Evolutionary conservation across 2,113 vertebrate genomes (phyloP), one percentile per base, ranked within the genome.

Genomic region (Phaethornis superciliosus): DNA sequence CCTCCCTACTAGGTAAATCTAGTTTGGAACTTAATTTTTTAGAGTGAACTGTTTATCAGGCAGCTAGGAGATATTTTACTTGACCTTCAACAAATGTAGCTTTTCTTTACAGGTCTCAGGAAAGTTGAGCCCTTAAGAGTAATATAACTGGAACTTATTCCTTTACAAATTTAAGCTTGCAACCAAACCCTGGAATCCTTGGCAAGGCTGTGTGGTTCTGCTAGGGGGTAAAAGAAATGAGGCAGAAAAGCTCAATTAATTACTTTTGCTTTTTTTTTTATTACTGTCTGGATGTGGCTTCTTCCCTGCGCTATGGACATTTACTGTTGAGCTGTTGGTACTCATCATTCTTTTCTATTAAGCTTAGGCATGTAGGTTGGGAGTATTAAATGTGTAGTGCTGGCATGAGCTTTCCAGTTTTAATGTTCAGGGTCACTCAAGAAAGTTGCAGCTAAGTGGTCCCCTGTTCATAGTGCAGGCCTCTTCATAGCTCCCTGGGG

Each of bases 401-500:
- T 64, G 62, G 23, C 46, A 49, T 5, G 23, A 52, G 30, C 85
- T 58, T 71, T 60, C 51, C 27, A 32, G n/a, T 44, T 71, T 60
- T 3, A 1, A n/a, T 4, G 7, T 82, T 80, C 18, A 42, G 33
- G 10, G 19, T 72, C 28, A 44, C 26, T 10, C 6, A n/a, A 33
- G 44, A n/a, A n/a, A n/a, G 64, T 15, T 1, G 8, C 30, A 72
- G 23, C 46, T 32, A 22, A 54, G 11, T 64, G 55, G 9, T 69
- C 22, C 59, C 20, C 16, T 56, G 35, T 64, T 81, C 6, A 7
- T 15, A 47, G 12, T 2, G 15, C 52, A 56, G 35, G 30, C 40
- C 24, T 65, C 17, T 19, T 65, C 24, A 2, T 63, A 14, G 2
- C 0, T 60, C 40, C 1, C 0, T 46, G 30, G 35, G 47, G 23